phyloP scores from a whole-genome alignment of 2,888 invertebrate species.

The Apotomis turbidana region DNA sequence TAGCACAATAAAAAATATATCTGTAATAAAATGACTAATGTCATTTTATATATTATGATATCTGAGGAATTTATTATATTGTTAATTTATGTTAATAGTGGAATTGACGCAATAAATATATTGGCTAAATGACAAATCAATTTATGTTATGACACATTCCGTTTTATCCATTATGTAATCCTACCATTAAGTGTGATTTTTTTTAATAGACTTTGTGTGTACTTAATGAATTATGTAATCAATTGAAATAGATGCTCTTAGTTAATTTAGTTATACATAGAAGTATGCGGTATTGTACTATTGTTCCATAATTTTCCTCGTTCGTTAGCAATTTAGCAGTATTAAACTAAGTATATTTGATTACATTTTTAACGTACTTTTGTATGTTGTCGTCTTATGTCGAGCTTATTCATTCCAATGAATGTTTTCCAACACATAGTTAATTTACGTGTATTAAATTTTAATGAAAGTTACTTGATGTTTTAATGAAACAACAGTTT shows the following conservation, averaged over 20 bases:
- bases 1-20: not conserved
- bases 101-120: slow-evolving; percentile 13
- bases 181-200: slow-evolving; percentile 3
- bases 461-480: slow-evolving; percentile 29
- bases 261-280: slow-evolving; percentile 25
- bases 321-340: not conserved
- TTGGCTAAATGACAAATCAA: not conserved
- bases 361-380: slow-evolving; percentile 2
- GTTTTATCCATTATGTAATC: not conserved
- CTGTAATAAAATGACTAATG: slow-evolving; percentile 14
- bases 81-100: slow-evolving; percentile 8
- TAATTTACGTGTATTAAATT: slow-evolving; percentile 30
- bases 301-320: not conserved
- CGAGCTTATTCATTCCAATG: slow-evolving; percentile 10
- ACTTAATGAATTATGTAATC: slow-evolving; percentile 6
- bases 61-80: slow-evolving; percentile 23
- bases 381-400: slow-evolving; percentile 3
- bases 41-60: slow-evolving; percentile 5
- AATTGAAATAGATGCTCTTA: slow-evolving; percentile 6
- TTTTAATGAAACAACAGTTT: slow-evolving; percentile 46
- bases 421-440: slow-evolving; percentile 33
- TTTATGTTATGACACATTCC: slow-evolving; percentile 13
- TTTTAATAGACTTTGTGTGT: slow-evolving; percentile 8
- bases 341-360: not conserved
- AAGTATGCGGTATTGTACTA: not conserved